Conservation (phyloP, 1,140 invertebrate species). For the Drosophila orena region DNA sequence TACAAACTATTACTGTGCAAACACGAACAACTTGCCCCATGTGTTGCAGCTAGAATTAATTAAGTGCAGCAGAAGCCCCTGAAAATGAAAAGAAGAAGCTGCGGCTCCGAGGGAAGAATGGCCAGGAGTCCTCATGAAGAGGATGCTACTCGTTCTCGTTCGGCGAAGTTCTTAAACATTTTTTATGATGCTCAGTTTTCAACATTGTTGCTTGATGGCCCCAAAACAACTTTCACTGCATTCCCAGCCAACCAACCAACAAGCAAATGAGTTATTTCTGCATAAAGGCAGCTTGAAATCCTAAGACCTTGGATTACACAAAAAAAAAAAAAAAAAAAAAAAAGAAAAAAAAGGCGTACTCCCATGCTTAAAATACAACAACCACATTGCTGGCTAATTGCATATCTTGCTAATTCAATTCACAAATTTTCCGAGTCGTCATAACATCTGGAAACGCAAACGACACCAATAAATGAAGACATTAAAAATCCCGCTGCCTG, state of each 20-base stretch:
- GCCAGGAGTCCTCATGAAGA: background rate
- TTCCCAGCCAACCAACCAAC: background rate
- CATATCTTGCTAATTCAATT: background rate
- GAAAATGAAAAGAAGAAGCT: slow-evolving; percentile 9
- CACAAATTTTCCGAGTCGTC: background rate
- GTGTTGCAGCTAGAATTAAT: too few relatives aligned
- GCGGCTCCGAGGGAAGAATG: background rate
- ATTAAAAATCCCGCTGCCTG: background rate
- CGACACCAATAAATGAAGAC: background rate
- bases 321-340: too few relatives aligned
- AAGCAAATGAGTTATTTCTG: slow-evolving; percentile 1
- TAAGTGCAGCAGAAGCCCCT: slow-evolving; percentile 32
- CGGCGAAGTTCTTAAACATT: slow-evolving; percentile 34
- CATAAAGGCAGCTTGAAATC: background rate
- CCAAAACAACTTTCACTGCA: slow-evolving; percentile 42
- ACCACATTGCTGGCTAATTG: too few relatives aligned
- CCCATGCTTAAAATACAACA: background rate
- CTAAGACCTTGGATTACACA: too few relatives aligned
- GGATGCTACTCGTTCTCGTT: slow-evolving; percentile 15
- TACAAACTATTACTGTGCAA: too few relatives aligned
- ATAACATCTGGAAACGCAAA: too few relatives aligned
- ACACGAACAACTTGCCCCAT: too few relatives aligned
- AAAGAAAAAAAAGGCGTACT: too few relatives aligned
- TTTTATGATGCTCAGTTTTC: slow-evolving; percentile 31
- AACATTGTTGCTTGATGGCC: slow-evolving; percentile 39